Evolutionary conservation across 2,113 vertebrate genomes (phyloP).

Genomic region (Pygoscelis adeliae): DNA sequence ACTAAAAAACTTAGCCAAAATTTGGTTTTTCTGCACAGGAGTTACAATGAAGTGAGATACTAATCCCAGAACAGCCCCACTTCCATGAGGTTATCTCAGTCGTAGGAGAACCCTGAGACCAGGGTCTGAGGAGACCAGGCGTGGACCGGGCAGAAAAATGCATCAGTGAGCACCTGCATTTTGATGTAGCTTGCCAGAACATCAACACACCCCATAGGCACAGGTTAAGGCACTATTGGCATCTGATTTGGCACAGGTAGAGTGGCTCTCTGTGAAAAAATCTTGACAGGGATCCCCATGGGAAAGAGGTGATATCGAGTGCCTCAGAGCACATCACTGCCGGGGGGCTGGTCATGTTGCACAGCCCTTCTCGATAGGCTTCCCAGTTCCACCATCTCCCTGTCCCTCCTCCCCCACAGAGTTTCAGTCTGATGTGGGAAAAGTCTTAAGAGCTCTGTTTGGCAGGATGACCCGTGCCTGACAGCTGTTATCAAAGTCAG

Average conservation of each 20-base stretch:
- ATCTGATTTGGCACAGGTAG: background rate
- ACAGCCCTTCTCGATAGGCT: background rate
- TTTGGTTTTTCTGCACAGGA: background rate
- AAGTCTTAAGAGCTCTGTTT: background rate
- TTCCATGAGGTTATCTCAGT: background rate
- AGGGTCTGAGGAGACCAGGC: background rate
- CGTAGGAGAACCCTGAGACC: background rate
- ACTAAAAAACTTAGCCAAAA: background rate
- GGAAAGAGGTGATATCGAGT: background rate
- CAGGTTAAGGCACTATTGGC: background rate
- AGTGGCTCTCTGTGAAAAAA: background rate
- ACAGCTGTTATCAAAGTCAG: background rate
- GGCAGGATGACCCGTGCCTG: background rate
- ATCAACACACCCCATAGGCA: background rate
- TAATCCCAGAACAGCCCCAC: background rate
- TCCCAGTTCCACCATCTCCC: background rate
- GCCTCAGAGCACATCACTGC: background rate
- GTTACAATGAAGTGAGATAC: background rate
- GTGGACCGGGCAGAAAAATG: accelerated
- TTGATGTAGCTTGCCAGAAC: background rate
- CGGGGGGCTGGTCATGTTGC: background rate
- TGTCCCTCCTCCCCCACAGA: background rate
- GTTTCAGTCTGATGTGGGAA: background rate
- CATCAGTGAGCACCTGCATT: background rate
- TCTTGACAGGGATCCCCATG: background rate